These are phyloP conservation scores for Myotis vivesi DNA, from an alignment of 2,797 vertebrate species.

Conservation along the genomic window DNA sequence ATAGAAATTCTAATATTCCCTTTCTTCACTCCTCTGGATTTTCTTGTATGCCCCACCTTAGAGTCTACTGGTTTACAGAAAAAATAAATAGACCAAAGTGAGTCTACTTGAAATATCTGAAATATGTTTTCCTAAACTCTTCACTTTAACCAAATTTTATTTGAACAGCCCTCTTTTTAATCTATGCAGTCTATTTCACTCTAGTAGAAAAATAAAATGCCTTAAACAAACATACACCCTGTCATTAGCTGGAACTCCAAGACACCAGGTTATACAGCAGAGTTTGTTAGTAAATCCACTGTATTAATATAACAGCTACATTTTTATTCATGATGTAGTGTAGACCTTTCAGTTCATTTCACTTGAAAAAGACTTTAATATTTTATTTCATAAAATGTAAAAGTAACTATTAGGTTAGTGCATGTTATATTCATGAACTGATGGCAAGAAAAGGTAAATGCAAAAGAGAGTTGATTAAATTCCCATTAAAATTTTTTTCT, in stretches of 20 bases:
- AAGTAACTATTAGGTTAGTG: neutral
- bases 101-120: conserved; percentile 9
- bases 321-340: neutral
- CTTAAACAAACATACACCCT: neutral
- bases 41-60: neutral
- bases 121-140: neutral
- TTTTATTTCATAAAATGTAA: conserved; percentile 37
- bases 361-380: conserved; percentile 47
- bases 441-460: neutral
- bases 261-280: neutral
- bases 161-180: neutral
- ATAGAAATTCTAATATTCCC: neutral
- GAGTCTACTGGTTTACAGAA: neutral
- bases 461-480: neutral
- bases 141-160: neutral
- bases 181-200: neutral
- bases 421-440: neutral
- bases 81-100: neutral
- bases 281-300: neutral
- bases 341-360: neutral
- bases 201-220: neutral
- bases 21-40: neutral
- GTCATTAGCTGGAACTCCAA: neutral
- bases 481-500: neutral
- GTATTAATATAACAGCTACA: neutral